These are phyloP conservation scores for Globodera ellingtonae DNA, from an alignment of 1,140 invertebrate species.

Conservation along the genomic window DNA sequence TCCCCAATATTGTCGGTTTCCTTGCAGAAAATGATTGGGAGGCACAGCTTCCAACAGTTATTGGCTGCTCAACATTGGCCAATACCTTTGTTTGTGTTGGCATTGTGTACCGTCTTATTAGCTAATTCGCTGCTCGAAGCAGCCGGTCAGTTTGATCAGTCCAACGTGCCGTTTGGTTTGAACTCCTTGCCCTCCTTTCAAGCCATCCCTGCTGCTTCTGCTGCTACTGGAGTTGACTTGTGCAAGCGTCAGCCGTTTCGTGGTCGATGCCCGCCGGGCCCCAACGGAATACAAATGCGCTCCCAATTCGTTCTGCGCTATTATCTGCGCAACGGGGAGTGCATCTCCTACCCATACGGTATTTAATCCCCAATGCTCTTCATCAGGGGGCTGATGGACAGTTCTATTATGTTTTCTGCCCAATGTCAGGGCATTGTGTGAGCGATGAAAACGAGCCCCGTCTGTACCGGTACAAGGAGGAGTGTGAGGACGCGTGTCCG, in stretches of 20 bases:
- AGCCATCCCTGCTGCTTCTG: neutral
- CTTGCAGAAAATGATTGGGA: neutral
- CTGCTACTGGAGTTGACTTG: constrained; percentile 52
- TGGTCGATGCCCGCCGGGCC: constrained; percentile 57
- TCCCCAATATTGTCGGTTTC: neutral
- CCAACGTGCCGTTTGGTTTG: neutral
- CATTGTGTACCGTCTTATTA: neutral
- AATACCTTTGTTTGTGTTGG: neutral
- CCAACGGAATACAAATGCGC: constrained; percentile 47
- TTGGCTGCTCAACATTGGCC: neutral
- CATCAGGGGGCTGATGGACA: no score
- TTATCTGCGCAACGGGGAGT: constrained; percentile 62
- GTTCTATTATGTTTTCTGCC: no score
- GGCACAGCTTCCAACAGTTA: neutral
- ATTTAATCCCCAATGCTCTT: neutral
- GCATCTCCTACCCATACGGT: constrained; percentile 65
- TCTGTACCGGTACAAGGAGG: constrained; percentile 65
- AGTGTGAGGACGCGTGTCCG: constrained; percentile 63
- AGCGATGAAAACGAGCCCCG: constrained; percentile 61
- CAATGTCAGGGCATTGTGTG: constrained; percentile 57
- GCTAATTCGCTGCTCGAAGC: neutral
- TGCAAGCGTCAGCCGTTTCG: constrained; percentile 64
- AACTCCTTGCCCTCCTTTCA: neutral
- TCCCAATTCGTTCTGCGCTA: constrained; percentile 64
- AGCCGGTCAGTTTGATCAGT: neutral